A percentile compares a stretch with the other conserved stretches of the same genome.
Conservation (phyloP, 2,888 invertebrate species). For the Lordiphosa andalusiaca region DNA sequence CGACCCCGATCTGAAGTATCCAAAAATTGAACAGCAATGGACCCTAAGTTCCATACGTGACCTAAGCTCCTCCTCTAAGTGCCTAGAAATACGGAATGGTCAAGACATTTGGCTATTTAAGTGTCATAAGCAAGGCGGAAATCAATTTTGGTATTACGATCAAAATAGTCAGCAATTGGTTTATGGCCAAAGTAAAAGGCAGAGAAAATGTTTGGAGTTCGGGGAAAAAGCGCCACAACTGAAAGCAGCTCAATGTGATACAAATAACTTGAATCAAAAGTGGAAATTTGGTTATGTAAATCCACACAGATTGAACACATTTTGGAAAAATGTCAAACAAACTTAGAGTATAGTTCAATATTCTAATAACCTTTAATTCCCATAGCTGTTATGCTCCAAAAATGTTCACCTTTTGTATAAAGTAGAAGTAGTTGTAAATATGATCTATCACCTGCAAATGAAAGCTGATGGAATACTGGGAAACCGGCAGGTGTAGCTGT, state of each 20-base stretch:
- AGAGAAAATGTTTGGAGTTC: constrained; percentile 88
- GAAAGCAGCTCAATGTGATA: constrained; percentile 84
- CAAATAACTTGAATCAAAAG: constrained; percentile 58
- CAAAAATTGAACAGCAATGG: constrained; percentile 71
- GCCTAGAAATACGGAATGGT: constrained; percentile 89
- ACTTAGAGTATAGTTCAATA: not conserved
- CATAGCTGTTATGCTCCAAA: constrained; percentile 31
- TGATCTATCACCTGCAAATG: constrained; percentile 14
- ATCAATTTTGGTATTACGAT: constrained; percentile 94
- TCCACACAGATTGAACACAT: constrained; percentile 52
- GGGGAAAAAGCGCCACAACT: constrained; percentile 80
- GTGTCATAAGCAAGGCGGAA: constrained; percentile 96
- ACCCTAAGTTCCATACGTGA: constrained; percentile 71
- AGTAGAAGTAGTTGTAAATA: constrained; percentile 39
- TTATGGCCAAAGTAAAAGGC: constrained; percentile 56
- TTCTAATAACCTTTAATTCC: not conserved
- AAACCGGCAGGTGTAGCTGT: constrained; percentile 36
- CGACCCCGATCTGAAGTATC: constrained; percentile 61
- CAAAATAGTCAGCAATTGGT: constrained; percentile 80
- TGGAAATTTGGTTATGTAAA: constrained; percentile 76
- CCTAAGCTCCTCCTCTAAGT: constrained; percentile 83
- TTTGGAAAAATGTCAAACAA: constrained; percentile 45
- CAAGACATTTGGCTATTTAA: constrained; percentile 88
- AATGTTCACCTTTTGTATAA: constrained; percentile 25
- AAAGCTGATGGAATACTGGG: constrained; percentile 26